Percentiles rank a stretch among this genome's conserved stretches.
Evolutionary conservation across 2,888 invertebrate genomes (phyloP).

Genomic region (Aethes cnicana): DNA sequence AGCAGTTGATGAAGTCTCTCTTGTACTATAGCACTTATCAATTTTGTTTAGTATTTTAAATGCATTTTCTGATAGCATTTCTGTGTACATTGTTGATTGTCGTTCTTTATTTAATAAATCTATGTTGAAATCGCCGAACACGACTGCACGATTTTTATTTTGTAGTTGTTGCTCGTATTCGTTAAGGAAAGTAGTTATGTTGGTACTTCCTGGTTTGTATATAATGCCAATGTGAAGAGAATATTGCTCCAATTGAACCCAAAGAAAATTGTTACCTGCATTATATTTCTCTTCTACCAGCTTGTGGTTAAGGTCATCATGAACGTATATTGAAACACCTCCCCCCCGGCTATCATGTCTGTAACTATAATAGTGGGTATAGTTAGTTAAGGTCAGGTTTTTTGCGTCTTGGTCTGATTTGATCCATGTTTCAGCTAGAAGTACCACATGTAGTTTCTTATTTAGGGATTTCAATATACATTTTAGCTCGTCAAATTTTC

Average conservation of each 20-base stretch:
- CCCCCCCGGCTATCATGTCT: slow-evolving; percentile 1
- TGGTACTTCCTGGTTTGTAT: no score
- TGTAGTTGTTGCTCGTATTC: no score
- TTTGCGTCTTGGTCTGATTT: slow-evolving; percentile 8
- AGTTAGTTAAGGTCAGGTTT: neutral
- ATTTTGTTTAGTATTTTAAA: no score
- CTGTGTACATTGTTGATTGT: no score
- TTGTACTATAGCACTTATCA: no score
- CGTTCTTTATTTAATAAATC: no score
- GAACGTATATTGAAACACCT: slow-evolving; percentile 7
- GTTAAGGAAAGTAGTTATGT: no score
- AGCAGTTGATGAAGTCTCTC: no score
- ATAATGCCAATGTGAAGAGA: neutral
- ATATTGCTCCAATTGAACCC: neutral
- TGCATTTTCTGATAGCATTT: no score
- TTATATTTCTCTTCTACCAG: neutral
- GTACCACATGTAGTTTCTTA: neutral
- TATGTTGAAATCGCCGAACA: no score
- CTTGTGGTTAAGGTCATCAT: neutral
- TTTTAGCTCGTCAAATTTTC: slow-evolving; percentile 9
- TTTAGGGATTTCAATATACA: neutral
- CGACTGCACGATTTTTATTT: no score
- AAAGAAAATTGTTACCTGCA: neutral
- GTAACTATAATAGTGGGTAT: slow-evolving; percentile 6
- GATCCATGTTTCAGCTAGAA: slow-evolving; percentile 12